A percentile compares a stretch with the other conserved stretches of the same genome.
Evolutionary conservation across 1,140 invertebrate species (phyloP).

Genomic region (Chlorops oryzae): DNA sequence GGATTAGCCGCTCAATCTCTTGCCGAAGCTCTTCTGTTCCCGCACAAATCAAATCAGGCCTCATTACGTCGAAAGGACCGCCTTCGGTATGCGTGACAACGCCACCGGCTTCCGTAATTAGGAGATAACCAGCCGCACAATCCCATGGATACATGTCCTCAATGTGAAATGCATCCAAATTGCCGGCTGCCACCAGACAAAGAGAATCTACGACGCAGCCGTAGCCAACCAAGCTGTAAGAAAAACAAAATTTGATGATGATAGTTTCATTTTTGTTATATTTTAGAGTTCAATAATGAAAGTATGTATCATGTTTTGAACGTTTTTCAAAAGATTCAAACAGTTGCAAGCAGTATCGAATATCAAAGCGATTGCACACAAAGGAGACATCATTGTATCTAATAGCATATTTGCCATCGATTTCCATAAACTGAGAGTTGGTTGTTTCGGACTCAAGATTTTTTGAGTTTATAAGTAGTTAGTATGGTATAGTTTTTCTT

Average conservation of each 20-base stretch:
- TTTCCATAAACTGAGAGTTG: too few relatives aligned
- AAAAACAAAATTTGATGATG: neutral
- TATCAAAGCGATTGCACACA: too few relatives aligned
- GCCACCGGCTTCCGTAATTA: constrained; percentile 72
- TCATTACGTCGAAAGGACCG: constrained; percentile 59
- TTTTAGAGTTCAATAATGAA: too few relatives aligned
- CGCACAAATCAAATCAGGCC: constrained; percentile 58
- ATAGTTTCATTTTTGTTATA: too few relatives aligned
- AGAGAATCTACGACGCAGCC: constrained; percentile 51
- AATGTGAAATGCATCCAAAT: constrained; percentile 68
- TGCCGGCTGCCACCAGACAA: constrained; percentile 66
- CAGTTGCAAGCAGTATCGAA: too few relatives aligned
- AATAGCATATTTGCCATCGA: too few relatives aligned
- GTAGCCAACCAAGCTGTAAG: constrained; percentile 24
- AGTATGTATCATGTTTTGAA: too few relatives aligned
- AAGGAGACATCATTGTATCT: too few relatives aligned
- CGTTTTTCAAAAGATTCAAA: too few relatives aligned
- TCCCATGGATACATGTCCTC: constrained; percentile 68
- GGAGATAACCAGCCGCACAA: constrained; percentile 63
- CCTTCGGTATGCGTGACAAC: constrained; percentile 50
- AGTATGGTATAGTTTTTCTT: too few relatives aligned
- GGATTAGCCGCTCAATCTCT: constrained; percentile 37
- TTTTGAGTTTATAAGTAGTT: too few relatives aligned
- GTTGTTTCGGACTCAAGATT: too few relatives aligned
- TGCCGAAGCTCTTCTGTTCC: constrained; percentile 47